phyloP scores from a whole-genome alignment of 2,113 vertebrate species.

The Acrocephalus arundinaceus region DNA sequence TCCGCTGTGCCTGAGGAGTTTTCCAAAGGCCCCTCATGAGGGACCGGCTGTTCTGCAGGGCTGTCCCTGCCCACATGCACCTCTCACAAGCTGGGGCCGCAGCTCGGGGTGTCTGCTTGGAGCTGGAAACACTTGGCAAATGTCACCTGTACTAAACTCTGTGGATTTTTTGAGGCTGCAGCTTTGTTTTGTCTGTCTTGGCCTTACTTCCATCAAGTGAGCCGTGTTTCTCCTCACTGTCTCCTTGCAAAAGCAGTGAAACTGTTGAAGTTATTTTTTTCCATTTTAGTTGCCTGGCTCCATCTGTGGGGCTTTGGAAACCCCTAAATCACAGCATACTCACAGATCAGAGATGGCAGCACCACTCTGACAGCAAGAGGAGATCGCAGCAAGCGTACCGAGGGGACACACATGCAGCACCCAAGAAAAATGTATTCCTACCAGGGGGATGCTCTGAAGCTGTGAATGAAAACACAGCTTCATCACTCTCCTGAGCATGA shows the following conservation, averaged over 20 bases:
- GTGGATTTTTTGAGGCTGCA: not conserved
- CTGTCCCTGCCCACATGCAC: rapidly evolving
- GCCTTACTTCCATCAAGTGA: not conserved
- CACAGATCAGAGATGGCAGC: not conserved
- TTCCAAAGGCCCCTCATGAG: not conserved
- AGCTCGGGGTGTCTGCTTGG: rapidly evolving
- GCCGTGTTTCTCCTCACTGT: not conserved
- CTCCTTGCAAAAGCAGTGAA: not conserved
- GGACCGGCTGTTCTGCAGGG: not conserved
- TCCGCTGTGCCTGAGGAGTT: not conserved
- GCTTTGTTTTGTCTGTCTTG: not conserved
- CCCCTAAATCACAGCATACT: not conserved
- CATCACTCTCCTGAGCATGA: not conserved
- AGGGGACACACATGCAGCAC: not conserved
- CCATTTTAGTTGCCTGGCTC: not conserved
- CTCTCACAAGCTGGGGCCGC: rapidly evolving
- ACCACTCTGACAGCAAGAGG: not conserved
- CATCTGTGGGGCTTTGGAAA: not conserved
- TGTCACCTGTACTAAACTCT: not conserved
- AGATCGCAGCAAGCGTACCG: rapidly evolving
- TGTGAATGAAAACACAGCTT: not conserved
- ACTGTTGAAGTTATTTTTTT: not conserved
- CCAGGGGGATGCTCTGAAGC: not conserved
- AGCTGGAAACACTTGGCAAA: not conserved
- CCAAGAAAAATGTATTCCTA: not conserved